Evolutionary conservation across 2,888 invertebrate genomes (phyloP), one percentile per base, ranked within the genome.

Genomic region (Mylabris sibirica): DNA sequence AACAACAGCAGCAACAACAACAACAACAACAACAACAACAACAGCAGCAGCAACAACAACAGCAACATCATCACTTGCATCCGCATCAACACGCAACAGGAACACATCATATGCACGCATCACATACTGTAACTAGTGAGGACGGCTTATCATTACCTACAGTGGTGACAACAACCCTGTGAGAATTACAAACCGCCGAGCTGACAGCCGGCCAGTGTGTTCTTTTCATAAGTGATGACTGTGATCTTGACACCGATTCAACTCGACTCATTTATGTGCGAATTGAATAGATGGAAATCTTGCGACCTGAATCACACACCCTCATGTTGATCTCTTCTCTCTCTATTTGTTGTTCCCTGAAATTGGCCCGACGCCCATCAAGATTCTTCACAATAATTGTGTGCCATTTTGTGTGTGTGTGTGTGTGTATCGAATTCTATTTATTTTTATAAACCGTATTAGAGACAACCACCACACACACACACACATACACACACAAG

Each of bases 141-240:
- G 85, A 85, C 70, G 80, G 79, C 59, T 72, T 82, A 79, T 83
- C 80, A 76, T 67, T 73, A 69, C 83, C 82, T 80, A 83, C 83
- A 64, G 85, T 82, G 72, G 86, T 84, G 69, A 86, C 88, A 81
- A 85, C 88, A 84, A 85, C 87, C 75, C 86, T 86, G 82, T 87
- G 85, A 86, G 88, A 88, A 79, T 84, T 86, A 80, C 83, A 87
- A 83, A 84, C 84, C 84, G 85, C 83, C 87, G 86, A 86, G 87
- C 86, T 86, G 74, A 80, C 83, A 77, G 80, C 85, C 84, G 87
- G 87, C 78, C 85, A 84, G 79, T 84, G 85, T 83, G 83, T 85
- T 77, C 80, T 85, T 76, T 81, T 85, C 77, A 84, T 85, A 77
- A 83, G 83, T 79, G 84, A 85, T 76, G 84, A 84, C 85, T 85